These are phyloP conservation scores for Girardinus metallicus DNA, from an alignment of 2,797 vertebrate genomes.

Conservation along the genomic window DNA sequence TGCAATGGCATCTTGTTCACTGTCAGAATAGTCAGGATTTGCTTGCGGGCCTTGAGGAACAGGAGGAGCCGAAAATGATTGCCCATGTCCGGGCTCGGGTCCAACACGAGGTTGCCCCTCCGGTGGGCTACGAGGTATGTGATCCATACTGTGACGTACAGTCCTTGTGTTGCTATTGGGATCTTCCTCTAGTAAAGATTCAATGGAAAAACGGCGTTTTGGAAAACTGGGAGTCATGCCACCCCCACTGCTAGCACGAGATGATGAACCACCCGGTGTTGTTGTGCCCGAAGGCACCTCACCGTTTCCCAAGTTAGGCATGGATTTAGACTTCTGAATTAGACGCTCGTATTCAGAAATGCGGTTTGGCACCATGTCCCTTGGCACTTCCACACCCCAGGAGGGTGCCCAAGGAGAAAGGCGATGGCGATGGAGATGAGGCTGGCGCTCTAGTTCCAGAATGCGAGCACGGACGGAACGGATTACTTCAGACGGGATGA, in stretches of 20 bases:
- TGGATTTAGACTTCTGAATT: conserved; percentile 97
- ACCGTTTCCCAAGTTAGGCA: conserved; percentile 92
- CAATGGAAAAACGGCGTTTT: conserved; percentile 92
- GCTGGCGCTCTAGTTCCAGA: conserved; percentile 91
- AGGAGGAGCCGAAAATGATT: conserved; percentile 52
- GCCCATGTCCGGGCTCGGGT: conserved; percentile 73
- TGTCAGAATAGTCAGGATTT: conserved; percentile 89
- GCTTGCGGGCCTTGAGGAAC: conserved; percentile 55
- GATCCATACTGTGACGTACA: conserved; percentile 54
- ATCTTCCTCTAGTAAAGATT: conserved; percentile 94
- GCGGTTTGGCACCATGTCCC: conserved; percentile 92
- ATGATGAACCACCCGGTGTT: conserved; percentile 85
- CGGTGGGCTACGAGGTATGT: conserved; percentile 79
- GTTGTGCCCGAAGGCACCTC: conserved; percentile 87
- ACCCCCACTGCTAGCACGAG: conserved; percentile 82
- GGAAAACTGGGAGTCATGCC: conserved; percentile 78
- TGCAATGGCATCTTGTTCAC: conserved; percentile 91
- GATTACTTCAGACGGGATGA: conserved; percentile 93
- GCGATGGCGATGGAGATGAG: conserved; percentile 79
- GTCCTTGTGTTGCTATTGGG: conserved; percentile 64
- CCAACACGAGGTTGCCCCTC: conserved; percentile 85
- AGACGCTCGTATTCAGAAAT: conserved; percentile 94
- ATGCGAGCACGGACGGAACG: conserved; percentile 96
- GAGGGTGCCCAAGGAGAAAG: conserved; percentile 86
- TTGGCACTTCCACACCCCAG: conserved; percentile 89